Evolutionary conservation across 2,888 invertebrate genomes (phyloP), one percentile per base, ranked within the genome.

Genomic region (Ametastegia equiseti): DNA sequence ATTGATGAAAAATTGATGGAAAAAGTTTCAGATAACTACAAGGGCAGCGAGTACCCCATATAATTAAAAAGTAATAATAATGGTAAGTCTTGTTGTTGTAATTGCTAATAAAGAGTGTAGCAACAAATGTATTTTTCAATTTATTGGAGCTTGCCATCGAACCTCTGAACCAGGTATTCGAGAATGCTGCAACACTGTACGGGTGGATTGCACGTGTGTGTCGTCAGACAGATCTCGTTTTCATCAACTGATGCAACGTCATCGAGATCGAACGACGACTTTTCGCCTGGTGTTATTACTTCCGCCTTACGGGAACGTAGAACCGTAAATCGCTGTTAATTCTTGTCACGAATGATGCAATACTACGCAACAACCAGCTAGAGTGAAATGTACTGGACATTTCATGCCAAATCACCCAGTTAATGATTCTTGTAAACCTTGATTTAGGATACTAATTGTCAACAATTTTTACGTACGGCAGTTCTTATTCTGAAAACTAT

Each of bases 171-270:
- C n/a, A 36, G 33, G 33, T 33, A 33, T 63, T 63, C 5, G 33
- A 11, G 6, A n/a, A 36, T 36, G 63, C 33, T 63, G 63, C 63
- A 63, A 27, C 63, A 63, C n/a, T 63, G 30, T 63, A 63, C 36
- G 13, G 30, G 3, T 15, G 6, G 30, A 33, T 33, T 33, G 13
- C 63, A n/a, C n/a, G 33, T 7, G 9, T n/a, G 33, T 63, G 30
- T 33, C 63, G 33, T 63, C 63, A 63, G 63, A n/a, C 54, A 11
- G 11, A 54, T 54, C n/a, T n/a, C n/a, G n/a, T n/a, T n/a, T 54
- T 19, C 54, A 54, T 54, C 63, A 63, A 30, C 63, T 63, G n/a
- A 63, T 19, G 63, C 36, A 63, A 63, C 63, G 63, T 33, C 33
- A 30, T 0, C 63, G 33, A 63, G 15, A 30, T 0, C 63, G 33